These are phyloP conservation scores for Allygus modestus DNA, from an alignment of 2,888 invertebrate species.

Conservation along the genomic window DNA sequence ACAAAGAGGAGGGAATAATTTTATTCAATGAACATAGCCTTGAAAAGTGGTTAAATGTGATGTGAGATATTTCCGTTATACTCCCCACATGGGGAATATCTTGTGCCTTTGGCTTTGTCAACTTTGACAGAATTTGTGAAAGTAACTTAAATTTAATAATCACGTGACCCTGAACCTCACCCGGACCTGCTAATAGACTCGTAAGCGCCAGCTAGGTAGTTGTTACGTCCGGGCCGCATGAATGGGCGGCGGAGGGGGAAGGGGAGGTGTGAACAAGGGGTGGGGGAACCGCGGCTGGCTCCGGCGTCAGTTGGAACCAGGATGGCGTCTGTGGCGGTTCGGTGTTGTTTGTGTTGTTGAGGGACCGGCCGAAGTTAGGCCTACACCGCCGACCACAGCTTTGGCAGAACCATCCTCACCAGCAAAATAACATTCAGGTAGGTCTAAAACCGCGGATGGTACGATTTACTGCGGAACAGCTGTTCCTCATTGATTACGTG, in stretches of 20 bases:
- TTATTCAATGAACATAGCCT: too few species aligned
- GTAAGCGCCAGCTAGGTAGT: neutral
- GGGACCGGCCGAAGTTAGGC: neutral
- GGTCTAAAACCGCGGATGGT: neutral
- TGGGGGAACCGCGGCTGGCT: neutral
- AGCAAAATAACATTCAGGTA: constrained; percentile 17
- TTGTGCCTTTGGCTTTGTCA: too few species aligned
- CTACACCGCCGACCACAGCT: neutral
- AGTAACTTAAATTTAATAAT: too few species aligned
- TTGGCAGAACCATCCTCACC: constrained; percentile 5
- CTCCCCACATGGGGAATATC: too few species aligned
- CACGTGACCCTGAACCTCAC: constrained; percentile 9
- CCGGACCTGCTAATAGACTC: constrained; percentile 15
- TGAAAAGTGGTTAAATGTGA: too few species aligned
- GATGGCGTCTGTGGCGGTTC: constrained; percentile 34
- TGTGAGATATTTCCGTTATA: too few species aligned
- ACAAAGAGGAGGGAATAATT: too few species aligned
- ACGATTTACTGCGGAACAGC: neutral
- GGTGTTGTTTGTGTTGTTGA: constrained; percentile 44
- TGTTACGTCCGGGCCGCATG: constrained; percentile 4
- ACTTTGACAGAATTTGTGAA: too few species aligned
- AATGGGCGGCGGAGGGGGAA: constrained; percentile 18
- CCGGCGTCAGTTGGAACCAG: constrained; percentile 16
- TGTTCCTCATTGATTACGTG: neutral
- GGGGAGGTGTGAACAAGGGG: neutral